A percentile compares a stretch with the other conserved stretches of the same genome.
phyloP scores from a whole-genome alignment of 2,888 invertebrate genomes.

The Eudemis profundana region DNA sequence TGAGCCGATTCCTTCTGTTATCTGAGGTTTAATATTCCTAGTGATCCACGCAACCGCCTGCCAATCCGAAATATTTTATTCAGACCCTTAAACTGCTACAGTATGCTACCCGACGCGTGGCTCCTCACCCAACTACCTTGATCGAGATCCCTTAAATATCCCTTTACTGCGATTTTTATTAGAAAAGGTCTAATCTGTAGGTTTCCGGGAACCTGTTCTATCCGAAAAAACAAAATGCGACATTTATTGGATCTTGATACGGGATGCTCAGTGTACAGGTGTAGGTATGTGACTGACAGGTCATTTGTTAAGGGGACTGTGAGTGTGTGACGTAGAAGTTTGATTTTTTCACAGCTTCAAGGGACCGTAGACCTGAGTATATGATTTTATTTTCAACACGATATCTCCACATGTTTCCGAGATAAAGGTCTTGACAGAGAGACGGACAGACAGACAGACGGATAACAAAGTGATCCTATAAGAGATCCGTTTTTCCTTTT shows the following conservation, averaged over 20 bases:
- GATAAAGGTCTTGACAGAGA: no score
- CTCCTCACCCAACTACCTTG: background rate
- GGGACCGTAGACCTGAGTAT: no score
- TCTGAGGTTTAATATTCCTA: background rate
- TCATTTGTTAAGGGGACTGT: no score
- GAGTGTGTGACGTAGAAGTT: no score
- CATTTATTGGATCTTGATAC: constrained; percentile 27
- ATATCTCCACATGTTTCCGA: no score
- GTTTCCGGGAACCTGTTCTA: background rate
- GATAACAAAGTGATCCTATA: no score
- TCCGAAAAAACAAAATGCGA: constrained; percentile 10
- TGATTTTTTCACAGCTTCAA: no score
- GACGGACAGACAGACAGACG: no score
- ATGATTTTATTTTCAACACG: no score
- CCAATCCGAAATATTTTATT: background rate
- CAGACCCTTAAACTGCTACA: background rate
- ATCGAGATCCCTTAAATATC: constrained; percentile 25
- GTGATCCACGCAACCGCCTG: background rate
- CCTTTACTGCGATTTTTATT: constrained; percentile 18
- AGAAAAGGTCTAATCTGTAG: constrained; percentile 21
- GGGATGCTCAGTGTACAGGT: background rate
- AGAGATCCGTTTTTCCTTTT: no score
- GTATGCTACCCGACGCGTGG: background rate
- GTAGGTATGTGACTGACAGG: background rate
- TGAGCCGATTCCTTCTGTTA: no score